These are phyloP conservation scores for Nemoura dubitans DNA, from an alignment of 2,888 invertebrate genomes.

Conservation along the genomic window DNA sequence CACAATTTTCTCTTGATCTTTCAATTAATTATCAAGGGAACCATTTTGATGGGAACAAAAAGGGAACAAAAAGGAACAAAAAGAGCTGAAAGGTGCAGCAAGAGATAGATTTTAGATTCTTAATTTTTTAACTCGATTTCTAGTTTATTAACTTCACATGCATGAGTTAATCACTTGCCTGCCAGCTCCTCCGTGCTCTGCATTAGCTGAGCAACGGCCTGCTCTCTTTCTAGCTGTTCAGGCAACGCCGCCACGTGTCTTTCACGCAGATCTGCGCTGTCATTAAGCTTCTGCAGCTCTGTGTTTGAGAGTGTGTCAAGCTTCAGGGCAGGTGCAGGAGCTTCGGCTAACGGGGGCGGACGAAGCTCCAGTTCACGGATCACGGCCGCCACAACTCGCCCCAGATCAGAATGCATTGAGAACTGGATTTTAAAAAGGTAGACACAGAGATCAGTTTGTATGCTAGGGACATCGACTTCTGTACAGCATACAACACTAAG, in stretches of 20 bases:
- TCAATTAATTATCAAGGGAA: too few relatives aligned
- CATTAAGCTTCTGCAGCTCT: slow-evolving; percentile 75
- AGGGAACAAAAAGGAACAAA: too few relatives aligned
- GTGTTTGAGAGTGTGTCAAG: slow-evolving; percentile 65
- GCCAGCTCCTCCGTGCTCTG: slow-evolving; percentile 75
- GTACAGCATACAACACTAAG: not conserved
- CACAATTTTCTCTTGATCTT: too few relatives aligned
- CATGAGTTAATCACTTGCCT: slow-evolving; percentile 63
- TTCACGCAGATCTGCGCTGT: slow-evolving; percentile 76
- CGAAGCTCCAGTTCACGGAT: slow-evolving; percentile 79
- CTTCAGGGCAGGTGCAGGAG: slow-evolving; percentile 61
- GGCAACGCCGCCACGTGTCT: slow-evolving; percentile 74
- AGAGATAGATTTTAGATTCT: too few relatives aligned
- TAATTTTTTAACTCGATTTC: too few relatives aligned
- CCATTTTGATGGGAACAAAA: too few relatives aligned
- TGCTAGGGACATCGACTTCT: not conserved
- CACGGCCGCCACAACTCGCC: slow-evolving; percentile 82
- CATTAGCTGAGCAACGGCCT: slow-evolving; percentile 76
- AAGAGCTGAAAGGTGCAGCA: too few relatives aligned
- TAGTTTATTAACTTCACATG: too few relatives aligned
- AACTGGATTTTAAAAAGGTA: too few relatives aligned
- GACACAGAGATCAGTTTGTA: too few relatives aligned
- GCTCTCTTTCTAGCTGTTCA: slow-evolving; percentile 72
- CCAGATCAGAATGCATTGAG: slow-evolving; percentile 80
- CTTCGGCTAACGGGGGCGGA: slow-evolving; percentile 60